These are phyloP conservation scores for Ardeotis arabs DNA, from an alignment of 2,113 vertebrate species.

Conservation along the genomic window DNA sequence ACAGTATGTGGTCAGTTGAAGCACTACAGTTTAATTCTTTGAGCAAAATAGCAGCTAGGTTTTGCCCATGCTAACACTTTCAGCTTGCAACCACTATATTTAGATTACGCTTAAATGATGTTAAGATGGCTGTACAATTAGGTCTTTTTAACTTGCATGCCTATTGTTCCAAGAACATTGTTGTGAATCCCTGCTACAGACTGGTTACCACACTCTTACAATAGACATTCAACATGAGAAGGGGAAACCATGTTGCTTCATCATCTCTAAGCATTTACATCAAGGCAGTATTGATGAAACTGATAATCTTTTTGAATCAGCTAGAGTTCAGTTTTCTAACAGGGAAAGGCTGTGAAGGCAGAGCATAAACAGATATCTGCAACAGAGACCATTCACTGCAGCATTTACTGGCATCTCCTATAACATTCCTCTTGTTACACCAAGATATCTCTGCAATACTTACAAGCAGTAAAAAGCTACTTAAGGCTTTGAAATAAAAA, in stretches of 20 bases:
- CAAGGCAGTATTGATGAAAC: background rate
- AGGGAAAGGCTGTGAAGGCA: background rate
- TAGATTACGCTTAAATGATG: background rate
- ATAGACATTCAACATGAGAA: background rate
- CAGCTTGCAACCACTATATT: background rate
- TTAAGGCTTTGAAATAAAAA: conserved; percentile 15
- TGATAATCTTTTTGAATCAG: background rate
- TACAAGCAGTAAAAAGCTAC: background rate
- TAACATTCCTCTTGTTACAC: background rate
- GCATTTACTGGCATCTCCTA: background rate
- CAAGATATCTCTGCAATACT: background rate
- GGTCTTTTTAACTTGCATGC: background rate
- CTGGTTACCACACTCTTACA: background rate
- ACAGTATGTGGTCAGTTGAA: background rate
- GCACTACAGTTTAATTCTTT: background rate
- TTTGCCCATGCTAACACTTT: background rate
- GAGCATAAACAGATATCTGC: background rate
- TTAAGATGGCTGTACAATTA: background rate
- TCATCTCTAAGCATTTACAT: background rate
- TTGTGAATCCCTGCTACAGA: background rate
- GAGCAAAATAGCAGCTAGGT: background rate
- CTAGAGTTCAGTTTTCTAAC: background rate
- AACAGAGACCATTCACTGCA: background rate
- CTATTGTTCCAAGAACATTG: background rate
- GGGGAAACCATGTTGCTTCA: background rate